Base-by-base conservation (phyloP, 2,113 vertebrate species). In the Hydrochoerus hydrochaeris region DNA sequence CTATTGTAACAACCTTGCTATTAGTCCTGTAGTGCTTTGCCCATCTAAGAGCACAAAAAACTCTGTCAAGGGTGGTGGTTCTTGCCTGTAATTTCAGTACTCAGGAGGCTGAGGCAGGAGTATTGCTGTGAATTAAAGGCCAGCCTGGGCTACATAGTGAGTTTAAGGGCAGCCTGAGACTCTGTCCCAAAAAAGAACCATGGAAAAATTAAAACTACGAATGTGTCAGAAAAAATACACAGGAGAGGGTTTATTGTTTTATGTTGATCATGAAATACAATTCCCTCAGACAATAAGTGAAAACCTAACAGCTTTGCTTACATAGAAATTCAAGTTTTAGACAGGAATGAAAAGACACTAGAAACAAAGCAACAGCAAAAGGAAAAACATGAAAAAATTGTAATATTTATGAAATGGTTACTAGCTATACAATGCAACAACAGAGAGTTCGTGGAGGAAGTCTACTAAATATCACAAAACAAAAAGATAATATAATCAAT, bases 321-420 rank as follows among this genome's bases (percentile, higher is more conserved):
- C 46, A 87, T 44, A 88, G 81, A 82, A 60, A 87, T 46, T 28
- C 38, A 82, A 41, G 10, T 85, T 92, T 67, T 85, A 44, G 35
- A 62, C 46, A 71, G 49, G 32, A 90, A 77, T 83, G 63, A 69
- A 85, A 91, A 87, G 67, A 90, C 4, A 67, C 52, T 46, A 90
- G 30, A 92, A 94, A 63, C 52, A 93, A 95, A 58, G 28, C 81
- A 14, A 71, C 84, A 84, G 7, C 63, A 92, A 81, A 94, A 67
- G 49, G 24, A 92, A 62, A 96, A 94, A 69, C 9, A 46, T 44
- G 8, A 16, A 93, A 95, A 95, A 93, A 54, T 46, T 96, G 26
- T 60, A 87, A 83, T 81, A 73, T 83, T 88, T 67, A 54, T 80
- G 65, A 85, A 91, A 75, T 22, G 41, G 19, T 83, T 83, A 65